Percentiles rank a stretch among this genome's conserved stretches.
These are phyloP conservation scores for Pseudomyrmex cubaensis DNA, from an alignment of 1,140 invertebrate species.

Conservation along the genomic window DNA sequence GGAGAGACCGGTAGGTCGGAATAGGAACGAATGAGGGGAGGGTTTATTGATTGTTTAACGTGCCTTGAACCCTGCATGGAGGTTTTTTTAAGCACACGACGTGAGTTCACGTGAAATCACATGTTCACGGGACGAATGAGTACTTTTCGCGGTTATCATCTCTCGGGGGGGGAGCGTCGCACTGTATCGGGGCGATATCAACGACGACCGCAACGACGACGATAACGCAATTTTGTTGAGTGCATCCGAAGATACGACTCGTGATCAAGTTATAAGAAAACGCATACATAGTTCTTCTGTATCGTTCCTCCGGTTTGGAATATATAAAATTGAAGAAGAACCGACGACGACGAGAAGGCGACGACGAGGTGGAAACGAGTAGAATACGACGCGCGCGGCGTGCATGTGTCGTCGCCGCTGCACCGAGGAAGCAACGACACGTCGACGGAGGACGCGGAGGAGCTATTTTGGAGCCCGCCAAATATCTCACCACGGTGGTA, in stretches of 20 bases:
- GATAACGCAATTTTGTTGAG: slow-evolving; percentile 53
- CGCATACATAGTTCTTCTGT: background rate
- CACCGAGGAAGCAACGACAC: slow-evolving; percentile 43
- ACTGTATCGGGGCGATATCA: slow-evolving; percentile 6
- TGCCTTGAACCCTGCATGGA: too few species aligned
- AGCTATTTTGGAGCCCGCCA: slow-evolving; percentile 75
- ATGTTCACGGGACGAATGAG: slow-evolving; percentile 10
- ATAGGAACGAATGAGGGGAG: slow-evolving; percentile 33
- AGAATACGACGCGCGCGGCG: slow-evolving; percentile 1
- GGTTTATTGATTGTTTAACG: too few species aligned
- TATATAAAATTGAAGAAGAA: slow-evolving; percentile 18
- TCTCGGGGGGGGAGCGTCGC: slow-evolving; percentile 36
- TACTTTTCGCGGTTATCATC: slow-evolving; percentile 59
- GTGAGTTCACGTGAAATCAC: too few species aligned
- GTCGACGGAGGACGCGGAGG: slow-evolving; percentile 60
- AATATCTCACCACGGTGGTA: slow-evolving; percentile 67
- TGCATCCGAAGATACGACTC: slow-evolving; percentile 65
- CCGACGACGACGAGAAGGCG: slow-evolving; percentile 4
- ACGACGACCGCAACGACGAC: slow-evolving; percentile 21
- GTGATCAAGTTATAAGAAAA: slow-evolving; percentile 59
- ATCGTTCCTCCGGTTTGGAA: background rate
- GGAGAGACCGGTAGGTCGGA: slow-evolving; percentile 12
- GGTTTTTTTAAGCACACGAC: too few species aligned
- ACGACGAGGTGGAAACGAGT: slow-evolving; percentile 17
- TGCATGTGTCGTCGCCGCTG: slow-evolving; percentile 12